These are phyloP conservation scores for Heterodera filipjevi DNA, from an alignment of 2,888 invertebrate species.

Conservation along the genomic window DNA sequence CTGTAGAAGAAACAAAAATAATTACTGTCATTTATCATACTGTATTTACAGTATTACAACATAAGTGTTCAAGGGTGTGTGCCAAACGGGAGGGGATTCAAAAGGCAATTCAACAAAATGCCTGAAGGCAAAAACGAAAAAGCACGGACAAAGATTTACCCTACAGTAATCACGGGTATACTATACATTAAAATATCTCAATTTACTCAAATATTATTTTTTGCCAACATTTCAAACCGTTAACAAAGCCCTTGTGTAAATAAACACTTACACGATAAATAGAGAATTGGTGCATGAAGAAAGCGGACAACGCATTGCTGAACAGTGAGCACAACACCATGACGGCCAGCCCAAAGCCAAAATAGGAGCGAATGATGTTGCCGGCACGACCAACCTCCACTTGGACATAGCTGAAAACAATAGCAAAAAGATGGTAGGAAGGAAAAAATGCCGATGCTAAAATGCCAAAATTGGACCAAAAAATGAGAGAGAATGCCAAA, in stretches of 20 bases:
- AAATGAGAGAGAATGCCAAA: neutral
- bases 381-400: conserved; percentile 54
- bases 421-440: neutral
- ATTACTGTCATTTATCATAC: neutral
- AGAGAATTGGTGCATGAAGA: conserved; percentile 55
- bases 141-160: too few relatives aligned
- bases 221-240: neutral
- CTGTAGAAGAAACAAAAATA: conserved; percentile 21
- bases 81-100: too few relatives aligned
- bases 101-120: too few relatives aligned
- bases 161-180: too few relatives aligned
- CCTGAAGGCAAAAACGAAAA: too few relatives aligned
- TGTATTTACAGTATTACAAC: too few relatives aligned
- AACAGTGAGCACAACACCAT: conserved; percentile 53
- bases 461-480: neutral
- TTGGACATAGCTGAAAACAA: conserved; percentile 49
- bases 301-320: conserved; percentile 54
- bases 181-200: too few relatives aligned
- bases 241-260: neutral
- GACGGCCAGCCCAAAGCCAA: conserved; percentile 54
- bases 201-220: too few relatives aligned
- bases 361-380: conserved; percentile 49
- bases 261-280: conserved; percentile 51
- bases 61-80: too few relatives aligned
- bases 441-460: neutral